Evolutionary conservation across 2,113 vertebrate species (phyloP).

Genomic region (Centrocercus urophasianus): DNA sequence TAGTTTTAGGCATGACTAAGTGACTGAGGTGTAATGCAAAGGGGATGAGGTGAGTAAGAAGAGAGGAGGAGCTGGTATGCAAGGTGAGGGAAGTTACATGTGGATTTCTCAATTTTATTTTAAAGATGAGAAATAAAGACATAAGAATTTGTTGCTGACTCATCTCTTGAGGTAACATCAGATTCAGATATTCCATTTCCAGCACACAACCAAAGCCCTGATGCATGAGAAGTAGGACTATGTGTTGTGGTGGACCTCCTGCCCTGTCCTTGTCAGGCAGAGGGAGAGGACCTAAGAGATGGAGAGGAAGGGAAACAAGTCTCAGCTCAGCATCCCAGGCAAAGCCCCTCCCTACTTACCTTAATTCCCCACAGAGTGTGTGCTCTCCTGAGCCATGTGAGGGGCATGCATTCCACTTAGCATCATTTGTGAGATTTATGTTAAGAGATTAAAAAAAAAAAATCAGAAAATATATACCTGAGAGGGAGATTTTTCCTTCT

Average conservation of each 20-base stretch:
- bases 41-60: background rate
- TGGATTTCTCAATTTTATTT: background rate
- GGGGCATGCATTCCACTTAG: background rate
- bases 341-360: too few species aligned
- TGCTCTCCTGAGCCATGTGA: background rate
- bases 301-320: too few species aligned
- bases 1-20: constrained; percentile 35
- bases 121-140: background rate
- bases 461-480: background rate
- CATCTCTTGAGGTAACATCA: background rate
- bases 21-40: background rate
- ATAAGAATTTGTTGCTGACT: background rate
- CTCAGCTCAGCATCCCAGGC: too few species aligned
- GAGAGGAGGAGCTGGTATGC: background rate
- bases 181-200: background rate
- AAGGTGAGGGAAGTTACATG: background rate
- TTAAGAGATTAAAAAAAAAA: background rate
- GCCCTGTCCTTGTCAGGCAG: too few species aligned
- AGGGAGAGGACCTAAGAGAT: too few species aligned
- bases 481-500: background rate
- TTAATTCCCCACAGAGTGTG: too few species aligned
- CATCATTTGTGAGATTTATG: background rate
- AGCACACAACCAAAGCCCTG: background rate
- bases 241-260: background rate
- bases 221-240: background rate